Percentiles rank a stretch among this genome's conserved stretches.
Evolutionary conservation across 2,113 vertebrate genomes (phyloP).

Genomic region (Lophotis ruficrista): DNA sequence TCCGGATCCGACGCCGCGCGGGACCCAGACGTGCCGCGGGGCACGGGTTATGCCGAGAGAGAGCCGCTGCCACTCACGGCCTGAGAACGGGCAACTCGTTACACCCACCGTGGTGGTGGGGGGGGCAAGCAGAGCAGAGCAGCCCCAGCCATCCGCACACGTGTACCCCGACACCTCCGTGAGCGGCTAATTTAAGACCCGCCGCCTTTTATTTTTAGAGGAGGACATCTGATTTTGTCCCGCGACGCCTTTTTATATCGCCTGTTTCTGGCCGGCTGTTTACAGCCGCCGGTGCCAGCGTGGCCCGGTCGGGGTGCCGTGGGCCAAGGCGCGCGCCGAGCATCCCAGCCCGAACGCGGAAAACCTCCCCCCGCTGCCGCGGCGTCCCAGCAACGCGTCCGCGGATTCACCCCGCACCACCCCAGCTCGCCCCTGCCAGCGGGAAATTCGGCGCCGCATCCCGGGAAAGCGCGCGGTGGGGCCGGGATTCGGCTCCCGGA

Average conservation of each 20-base stretch:
- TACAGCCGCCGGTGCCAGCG: background rate
- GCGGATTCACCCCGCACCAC: background rate
- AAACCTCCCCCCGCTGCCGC: fast-evolving
- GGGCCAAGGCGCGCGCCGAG: fast-evolving
- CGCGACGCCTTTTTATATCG: background rate
- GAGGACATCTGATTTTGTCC: background rate
- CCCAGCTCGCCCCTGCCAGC: background rate
- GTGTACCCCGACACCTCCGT: background rate
- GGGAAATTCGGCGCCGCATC: background rate
- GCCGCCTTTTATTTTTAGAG: background rate
- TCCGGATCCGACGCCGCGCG: fast-evolving
- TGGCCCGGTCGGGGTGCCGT: background rate
- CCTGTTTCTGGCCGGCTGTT: background rate
- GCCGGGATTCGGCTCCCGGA: background rate
- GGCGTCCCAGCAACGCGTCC: fast-evolving
- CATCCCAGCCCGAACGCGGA: background rate
- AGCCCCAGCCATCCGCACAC: background rate
- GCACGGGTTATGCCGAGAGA: background rate
- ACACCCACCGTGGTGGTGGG: background rate
- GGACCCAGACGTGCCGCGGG: background rate
- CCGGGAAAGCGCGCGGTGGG: background rate
- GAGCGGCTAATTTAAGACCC: background rate
- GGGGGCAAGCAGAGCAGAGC: background rate
- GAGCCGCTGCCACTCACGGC: background rate
- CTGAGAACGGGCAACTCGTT: background rate